Base-by-base conservation (phyloP, 2,888 invertebrate species). In the Drosophila histrio region DNA sequence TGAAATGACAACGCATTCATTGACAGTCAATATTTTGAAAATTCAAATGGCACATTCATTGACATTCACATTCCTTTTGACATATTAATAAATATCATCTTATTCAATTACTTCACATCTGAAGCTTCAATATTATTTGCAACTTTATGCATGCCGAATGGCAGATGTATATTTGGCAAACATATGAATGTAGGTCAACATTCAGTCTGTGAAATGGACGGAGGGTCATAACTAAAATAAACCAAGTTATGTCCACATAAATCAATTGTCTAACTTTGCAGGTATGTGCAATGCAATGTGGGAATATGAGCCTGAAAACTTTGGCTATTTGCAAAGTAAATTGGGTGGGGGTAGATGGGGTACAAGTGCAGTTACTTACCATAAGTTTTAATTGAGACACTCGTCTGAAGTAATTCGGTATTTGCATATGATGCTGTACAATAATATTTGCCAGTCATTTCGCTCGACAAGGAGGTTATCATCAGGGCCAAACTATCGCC, bases 381-480 rank as follows among this genome's bases (percentile, higher is more conserved):
- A 89, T 95, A 96, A 64, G 96, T 95, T 84, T 95, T 94, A 85
- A 97, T 94, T 82, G 93, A 92, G 39, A 96, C 95, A 67, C 94
- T 94, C 59, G 94, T 94, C 77, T 92, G 93, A 52, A 97, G 92
- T 28, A 93, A 92, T 87, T 95, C 93, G 60, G 95, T 94, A 79
- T 93, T 93, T 65, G 96, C 95, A 91, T 97, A 97, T 64, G 93
- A 95, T n/a, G 96, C 96, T 24, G 94, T 93, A 89, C 97, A 97
- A 67, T 94, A 96, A 92, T 97, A 97, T 79, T 93, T 94, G 62
- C 97, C 97, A 32, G 95, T 95, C 93, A 97, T 95, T 59, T 95
- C 94, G 73, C 95, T 95, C 36, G 94, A 94, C 79, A 97, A 93
- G 32, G 94, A 94, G 49, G 94, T 94, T 90, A 97, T 96, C 91